phyloP scores from a whole-genome alignment of 2,113 vertebrate species.

The Leucoraja erinaceus region DNA sequence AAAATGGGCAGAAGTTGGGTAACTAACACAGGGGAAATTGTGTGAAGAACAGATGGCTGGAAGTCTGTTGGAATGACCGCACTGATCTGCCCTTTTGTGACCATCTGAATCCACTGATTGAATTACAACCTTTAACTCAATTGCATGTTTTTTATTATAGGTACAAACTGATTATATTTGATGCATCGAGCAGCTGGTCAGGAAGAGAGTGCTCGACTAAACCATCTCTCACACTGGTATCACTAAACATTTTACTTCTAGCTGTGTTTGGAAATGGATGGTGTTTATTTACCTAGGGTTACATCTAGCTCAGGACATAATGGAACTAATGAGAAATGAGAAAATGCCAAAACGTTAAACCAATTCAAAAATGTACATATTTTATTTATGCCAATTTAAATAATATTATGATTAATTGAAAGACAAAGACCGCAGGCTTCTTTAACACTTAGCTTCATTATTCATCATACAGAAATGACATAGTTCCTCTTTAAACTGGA shows the following conservation, averaged over 20 bases:
- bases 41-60: slow-evolving; percentile 1
- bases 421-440: too few relatives aligned
- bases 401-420: not conserved
- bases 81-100: not conserved
- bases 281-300: too few relatives aligned
- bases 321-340: not conserved
- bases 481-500: not conserved
- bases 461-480: not conserved
- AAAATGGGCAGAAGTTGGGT: not conserved
- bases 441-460: not conserved
- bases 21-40: not conserved
- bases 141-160: not conserved
- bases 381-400: not conserved
- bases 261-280: not conserved
- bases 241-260: not conserved
- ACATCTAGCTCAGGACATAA: not conserved
- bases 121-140: slow-evolving; percentile 24
- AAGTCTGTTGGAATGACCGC: not conserved
- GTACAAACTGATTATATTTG: not conserved
- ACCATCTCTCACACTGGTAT: not conserved
- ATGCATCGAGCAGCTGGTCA: not conserved
- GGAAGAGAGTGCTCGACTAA: not conserved
- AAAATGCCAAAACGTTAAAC: not conserved
- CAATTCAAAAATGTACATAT: not conserved
- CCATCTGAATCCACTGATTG: slow-evolving; percentile 3